Evolutionary conservation across 2,113 vertebrate species (phyloP).

Genomic region (Crypturellus undulatus): DNA sequence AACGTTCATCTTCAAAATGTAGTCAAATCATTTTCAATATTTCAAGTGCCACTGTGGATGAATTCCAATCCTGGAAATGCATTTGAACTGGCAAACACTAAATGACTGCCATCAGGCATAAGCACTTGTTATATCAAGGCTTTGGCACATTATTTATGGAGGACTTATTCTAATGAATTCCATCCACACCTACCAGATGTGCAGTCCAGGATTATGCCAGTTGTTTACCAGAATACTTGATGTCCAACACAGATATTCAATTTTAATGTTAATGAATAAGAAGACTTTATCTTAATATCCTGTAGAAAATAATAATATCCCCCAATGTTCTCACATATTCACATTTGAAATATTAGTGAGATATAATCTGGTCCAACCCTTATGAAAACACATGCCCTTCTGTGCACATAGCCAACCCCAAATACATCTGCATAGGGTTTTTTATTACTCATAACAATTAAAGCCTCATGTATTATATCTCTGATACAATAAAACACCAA

Average conservation of each 20-base stretch:
- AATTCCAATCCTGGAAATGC: conserved; percentile 62
- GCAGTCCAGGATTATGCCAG: conserved; percentile 56
- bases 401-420: background rate
- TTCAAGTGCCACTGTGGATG: conserved; percentile 68
- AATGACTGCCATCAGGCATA: conserved; percentile 65
- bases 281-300: background rate
- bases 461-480: background rate
- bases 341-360: background rate
- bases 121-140: conserved; percentile 66
- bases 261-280: conserved; percentile 51
- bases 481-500: background rate
- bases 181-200: conserved; percentile 74
- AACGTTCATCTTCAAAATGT: conserved; percentile 32
- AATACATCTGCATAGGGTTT: background rate
- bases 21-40: conserved; percentile 51
- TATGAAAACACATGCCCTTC: background rate
- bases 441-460: background rate
- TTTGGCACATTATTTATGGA: conserved; percentile 72
- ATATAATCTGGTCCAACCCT: background rate
- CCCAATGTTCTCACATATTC: background rate
- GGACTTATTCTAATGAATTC: conserved; percentile 72
- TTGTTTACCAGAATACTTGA: conserved; percentile 61
- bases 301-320: background rate
- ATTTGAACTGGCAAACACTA: conserved; percentile 74
- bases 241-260: conserved; percentile 33